A percentile compares a stretch with the other conserved stretches of the same genome.
These are phyloP conservation scores for Melanaphis sacchari DNA, from an alignment of 1,140 invertebrate genomes.

Conservation along the genomic window DNA sequence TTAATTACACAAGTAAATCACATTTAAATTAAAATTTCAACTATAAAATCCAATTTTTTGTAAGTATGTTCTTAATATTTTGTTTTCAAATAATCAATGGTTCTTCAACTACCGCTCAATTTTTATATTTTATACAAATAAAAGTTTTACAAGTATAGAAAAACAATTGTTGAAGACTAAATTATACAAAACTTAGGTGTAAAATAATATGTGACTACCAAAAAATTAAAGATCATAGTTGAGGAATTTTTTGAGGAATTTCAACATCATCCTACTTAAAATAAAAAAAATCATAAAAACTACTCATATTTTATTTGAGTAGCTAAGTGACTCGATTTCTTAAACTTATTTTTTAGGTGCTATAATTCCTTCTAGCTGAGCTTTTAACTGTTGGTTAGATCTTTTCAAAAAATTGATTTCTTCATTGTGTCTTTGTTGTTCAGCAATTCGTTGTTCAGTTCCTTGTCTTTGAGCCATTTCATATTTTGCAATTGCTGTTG, in stretches of 20 bases:
- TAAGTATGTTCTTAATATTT: neutral
- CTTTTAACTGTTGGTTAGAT: constrained; percentile 92
- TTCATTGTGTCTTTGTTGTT: constrained; percentile 90
- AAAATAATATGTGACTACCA: neutral
- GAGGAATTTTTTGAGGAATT: neutral
- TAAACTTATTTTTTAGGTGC: constrained; percentile 82
- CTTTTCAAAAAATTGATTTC: constrained; percentile 91
- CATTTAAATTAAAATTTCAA: neutral
- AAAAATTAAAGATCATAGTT: neutral
- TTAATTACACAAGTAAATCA: neutral
- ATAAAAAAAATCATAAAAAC: neutral
- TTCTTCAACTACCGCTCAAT: no score
- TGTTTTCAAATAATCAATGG: no score
- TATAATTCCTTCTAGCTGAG: constrained; percentile 91
- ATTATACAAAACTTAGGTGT: neutral
- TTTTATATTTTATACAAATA: neutral
- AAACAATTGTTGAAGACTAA: neutral
- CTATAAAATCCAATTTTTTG: neutral
- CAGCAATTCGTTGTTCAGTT: constrained; percentile 81
- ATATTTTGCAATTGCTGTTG: constrained; percentile 81
- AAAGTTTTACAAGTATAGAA: neutral
- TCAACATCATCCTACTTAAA: neutral
- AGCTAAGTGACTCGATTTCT: neutral
- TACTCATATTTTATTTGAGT: neutral
- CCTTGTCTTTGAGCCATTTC: constrained; percentile 81